Evolutionary conservation across 2,113 vertebrate species (phyloP).

Genomic region (Pseudopodoces humilis): DNA sequence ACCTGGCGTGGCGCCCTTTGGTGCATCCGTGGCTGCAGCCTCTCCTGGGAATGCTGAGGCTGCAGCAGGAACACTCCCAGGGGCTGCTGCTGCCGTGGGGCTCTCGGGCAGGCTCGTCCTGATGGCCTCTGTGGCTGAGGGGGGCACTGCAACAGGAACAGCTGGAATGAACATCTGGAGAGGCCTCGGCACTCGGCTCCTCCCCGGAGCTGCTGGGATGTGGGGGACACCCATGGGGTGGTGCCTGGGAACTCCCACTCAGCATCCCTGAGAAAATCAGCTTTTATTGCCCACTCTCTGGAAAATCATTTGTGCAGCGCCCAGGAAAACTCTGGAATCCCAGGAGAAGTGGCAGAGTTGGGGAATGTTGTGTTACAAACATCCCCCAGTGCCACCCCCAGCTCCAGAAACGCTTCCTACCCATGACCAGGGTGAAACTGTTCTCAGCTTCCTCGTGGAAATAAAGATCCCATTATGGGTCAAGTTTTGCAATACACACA

Average conservation of each 20-base stretch:
- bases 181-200: not conserved
- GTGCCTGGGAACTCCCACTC: not conserved
- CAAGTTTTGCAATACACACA: accelerated
- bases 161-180: accelerated
- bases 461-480: not conserved
- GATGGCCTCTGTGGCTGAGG: not conserved
- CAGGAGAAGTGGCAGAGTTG: not conserved
- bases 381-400: not conserved
- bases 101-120: not conserved
- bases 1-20: not conserved
- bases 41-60: not conserved
- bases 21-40: not conserved
- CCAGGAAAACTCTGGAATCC: not conserved
- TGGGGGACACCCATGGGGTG: not conserved
- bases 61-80: not conserved
- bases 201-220: not conserved
- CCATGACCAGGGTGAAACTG: not conserved
- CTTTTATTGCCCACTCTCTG: accelerated
- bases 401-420: not conserved
- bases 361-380: not conserved
- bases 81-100: not conserved
- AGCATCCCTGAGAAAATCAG: not conserved
- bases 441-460: not conserved
- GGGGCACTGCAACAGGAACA: not conserved
- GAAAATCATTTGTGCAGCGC: accelerated